These are phyloP conservation scores for Metaphire vulgaris DNA, from an alignment of 1,140 invertebrate species.

Conservation along the genomic window DNA sequence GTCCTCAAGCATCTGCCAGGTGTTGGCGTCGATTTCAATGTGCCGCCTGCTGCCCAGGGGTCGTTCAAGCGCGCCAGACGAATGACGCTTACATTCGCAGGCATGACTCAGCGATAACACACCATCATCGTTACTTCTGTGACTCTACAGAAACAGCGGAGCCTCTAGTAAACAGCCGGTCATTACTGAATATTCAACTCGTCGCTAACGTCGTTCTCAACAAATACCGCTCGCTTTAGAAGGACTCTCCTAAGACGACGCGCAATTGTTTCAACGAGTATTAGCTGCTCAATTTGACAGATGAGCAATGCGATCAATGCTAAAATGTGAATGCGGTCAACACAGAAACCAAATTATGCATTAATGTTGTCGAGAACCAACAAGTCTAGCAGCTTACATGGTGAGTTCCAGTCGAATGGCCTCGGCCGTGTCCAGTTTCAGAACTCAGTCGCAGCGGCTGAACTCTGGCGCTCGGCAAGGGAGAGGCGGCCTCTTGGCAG, in stretches of 20 bases:
- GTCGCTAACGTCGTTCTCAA: too few species aligned
- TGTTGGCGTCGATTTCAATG: constrained; percentile 52
- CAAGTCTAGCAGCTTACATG: too few species aligned
- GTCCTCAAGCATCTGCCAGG: constrained; percentile 57
- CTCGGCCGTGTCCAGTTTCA: background rate
- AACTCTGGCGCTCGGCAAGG: constrained; percentile 18
- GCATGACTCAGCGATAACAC: constrained; percentile 21
- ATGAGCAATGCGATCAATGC: too few species aligned
- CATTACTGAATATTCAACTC: too few species aligned
- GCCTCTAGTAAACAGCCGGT: too few species aligned
- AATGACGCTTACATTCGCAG: constrained; percentile 20
- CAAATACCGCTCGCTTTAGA: too few species aligned
- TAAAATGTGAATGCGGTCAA: too few species aligned
- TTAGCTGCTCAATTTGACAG: too few species aligned
- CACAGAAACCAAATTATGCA: too few species aligned
- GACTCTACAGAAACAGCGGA: constrained; percentile 13
- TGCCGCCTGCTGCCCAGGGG: constrained; percentile 21
- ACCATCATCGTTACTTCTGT: background rate
- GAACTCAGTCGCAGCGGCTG: background rate
- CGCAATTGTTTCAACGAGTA: too few species aligned
- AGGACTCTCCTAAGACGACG: too few species aligned
- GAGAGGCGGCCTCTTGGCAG: background rate
- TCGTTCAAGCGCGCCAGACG: background rate
- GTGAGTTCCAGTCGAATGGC: constrained; percentile 12
- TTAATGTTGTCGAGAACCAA: too few species aligned